Evolutionary conservation across 2,888 invertebrate genomes (phyloP).

Genomic region (Macaria liturata): DNA sequence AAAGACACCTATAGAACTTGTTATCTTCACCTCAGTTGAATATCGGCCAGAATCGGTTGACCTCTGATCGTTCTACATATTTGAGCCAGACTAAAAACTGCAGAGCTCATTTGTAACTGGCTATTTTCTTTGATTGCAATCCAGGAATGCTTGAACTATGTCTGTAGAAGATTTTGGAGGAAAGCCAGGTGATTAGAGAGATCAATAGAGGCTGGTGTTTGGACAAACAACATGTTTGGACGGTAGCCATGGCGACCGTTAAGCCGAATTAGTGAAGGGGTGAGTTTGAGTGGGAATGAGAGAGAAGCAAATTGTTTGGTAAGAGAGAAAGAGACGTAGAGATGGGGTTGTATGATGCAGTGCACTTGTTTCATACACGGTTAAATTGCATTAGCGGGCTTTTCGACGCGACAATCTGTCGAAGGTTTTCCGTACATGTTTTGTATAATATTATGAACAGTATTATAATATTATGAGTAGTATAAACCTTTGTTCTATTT

Average conservation of each 20-base stretch:
- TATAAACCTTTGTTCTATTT: no score
- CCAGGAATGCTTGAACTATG: constrained; percentile 19
- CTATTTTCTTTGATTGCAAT: constrained; percentile 4
- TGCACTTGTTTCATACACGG: constrained; percentile 60
- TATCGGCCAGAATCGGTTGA: constrained; percentile 48
- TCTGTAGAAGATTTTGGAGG: constrained; percentile 17
- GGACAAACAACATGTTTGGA: constrained; percentile 61
- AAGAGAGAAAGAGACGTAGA: constrained; percentile 42
- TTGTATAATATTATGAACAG: no score
- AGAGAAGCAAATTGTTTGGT: constrained; percentile 26
- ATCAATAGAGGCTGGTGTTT: constrained; percentile 55
- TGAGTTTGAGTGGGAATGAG: constrained; percentile 50
- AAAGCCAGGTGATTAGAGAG: constrained; percentile 41
- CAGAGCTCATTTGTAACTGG: constrained; percentile 12
- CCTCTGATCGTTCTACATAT: constrained; percentile 36
- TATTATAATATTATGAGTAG: no score
- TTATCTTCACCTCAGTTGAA: constrained; percentile 32
- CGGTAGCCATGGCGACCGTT: constrained; percentile 70
- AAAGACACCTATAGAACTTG: constrained; percentile 34
- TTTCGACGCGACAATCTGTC: constrained; percentile 50
- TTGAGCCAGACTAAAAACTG: constrained; percentile 2
- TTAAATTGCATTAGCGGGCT: constrained; percentile 73
- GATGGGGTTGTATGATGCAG: constrained; percentile 62
- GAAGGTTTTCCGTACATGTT: constrained; percentile 11
- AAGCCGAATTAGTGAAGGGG: constrained; percentile 66